A percentile compares a stretch with the other conserved stretches of the same genome.
Conservation (phyloP, 2,888 invertebrate species). For the Byasa hedistus region DNA sequence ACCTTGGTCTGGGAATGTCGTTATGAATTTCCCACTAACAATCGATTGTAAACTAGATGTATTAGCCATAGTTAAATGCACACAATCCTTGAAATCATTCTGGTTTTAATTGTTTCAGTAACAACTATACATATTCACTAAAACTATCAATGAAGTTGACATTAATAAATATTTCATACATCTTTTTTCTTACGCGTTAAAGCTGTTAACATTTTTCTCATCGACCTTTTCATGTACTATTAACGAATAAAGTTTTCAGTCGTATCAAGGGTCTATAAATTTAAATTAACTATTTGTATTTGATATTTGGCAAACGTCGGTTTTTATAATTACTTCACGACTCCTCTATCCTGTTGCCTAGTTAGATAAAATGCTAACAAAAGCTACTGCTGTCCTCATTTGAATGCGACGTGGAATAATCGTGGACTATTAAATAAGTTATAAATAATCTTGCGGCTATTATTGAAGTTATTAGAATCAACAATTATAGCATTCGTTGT, state of each 20-base stretch:
- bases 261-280: not conserved
- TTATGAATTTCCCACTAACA: conserved; percentile 47
- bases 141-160: too few relatives aligned
- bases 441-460: conserved; percentile 30
- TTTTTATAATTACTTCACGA: conserved; percentile 26
- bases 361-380: conserved; percentile 23
- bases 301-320: not conserved
- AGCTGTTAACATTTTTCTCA: too few relatives aligned
- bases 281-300: not conserved
- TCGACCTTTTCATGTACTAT: too few relatives aligned
- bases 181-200: too few relatives aligned
- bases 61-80: conserved; percentile 19
- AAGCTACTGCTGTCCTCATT: conserved; percentile 19
- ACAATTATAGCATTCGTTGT: not conserved
- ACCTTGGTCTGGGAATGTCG: conserved; percentile 61
- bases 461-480: conserved; percentile 11
- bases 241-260: not conserved
- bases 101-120: not conserved
- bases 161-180: too few relatives aligned
- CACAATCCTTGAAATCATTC: not conserved
- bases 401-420: conserved; percentile 27
- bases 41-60: conserved; percentile 29
- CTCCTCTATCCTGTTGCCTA: conserved; percentile 21
- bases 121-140: not conserved
- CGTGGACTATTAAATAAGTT: conserved; percentile 37